Evolutionary conservation across 2,888 invertebrate genomes (phyloP).

Genomic region (Rhopalosiphum nymphaeae): DNA sequence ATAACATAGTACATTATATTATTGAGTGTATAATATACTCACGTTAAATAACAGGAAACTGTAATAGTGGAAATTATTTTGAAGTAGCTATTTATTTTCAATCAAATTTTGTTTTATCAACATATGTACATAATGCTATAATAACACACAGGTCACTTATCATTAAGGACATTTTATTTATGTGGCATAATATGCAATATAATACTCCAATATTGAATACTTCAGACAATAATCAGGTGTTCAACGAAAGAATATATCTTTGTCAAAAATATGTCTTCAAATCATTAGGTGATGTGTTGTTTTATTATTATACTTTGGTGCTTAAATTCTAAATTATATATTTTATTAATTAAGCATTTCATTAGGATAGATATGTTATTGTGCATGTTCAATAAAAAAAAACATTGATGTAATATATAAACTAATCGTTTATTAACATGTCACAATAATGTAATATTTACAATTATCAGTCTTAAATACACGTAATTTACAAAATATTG

Average conservation of each 20-base stretch:
- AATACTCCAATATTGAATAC: neutral
- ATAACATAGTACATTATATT: too few species aligned
- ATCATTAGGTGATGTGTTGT: neutral
- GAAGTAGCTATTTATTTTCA: neutral
- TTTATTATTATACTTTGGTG: too few species aligned
- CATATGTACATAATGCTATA: neutral
- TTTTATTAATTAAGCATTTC: neutral
- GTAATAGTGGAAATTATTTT: neutral
- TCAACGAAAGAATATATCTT: neutral
- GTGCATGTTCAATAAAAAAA: neutral
- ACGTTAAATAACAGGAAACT: neutral
- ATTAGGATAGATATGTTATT: neutral
- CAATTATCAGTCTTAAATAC: conserved; percentile 19
- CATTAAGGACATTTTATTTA: neutral
- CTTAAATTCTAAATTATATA: neutral
- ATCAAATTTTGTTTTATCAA: neutral
- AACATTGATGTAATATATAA: neutral
- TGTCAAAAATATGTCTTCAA: neutral
- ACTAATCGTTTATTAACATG: conserved; percentile 9
- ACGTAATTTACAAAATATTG: neutral
- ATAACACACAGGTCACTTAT: neutral
- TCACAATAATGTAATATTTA: neutral
- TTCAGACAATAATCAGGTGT: neutral
- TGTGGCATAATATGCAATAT: neutral
- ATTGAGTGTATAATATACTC: neutral